Percentiles rank a stretch among this genome's conserved stretches.
These are phyloP conservation scores for Rhagonycha lutea DNA, from an alignment of 2,888 invertebrate genomes.

Conservation along the genomic window DNA sequence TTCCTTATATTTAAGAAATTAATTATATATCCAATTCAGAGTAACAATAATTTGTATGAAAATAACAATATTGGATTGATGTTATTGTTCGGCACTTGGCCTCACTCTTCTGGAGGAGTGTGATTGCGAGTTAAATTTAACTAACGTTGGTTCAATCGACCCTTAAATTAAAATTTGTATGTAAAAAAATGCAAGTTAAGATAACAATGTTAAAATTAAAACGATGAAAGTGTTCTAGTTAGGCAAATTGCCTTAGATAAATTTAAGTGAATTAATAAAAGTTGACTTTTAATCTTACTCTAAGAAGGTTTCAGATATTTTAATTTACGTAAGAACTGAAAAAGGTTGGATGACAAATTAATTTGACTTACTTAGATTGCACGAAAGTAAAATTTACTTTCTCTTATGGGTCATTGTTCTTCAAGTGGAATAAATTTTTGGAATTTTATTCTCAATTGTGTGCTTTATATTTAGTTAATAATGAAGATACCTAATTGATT, in stretches of 20 bases:
- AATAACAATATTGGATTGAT: too few species aligned
- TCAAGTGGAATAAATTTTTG: conserved; percentile 8
- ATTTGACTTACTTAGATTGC: conserved; percentile 9
- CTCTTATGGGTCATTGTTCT: conserved; percentile 30
- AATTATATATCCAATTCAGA: too few species aligned
- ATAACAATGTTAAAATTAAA: background rate
- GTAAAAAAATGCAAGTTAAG: background rate
- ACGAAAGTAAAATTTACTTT: conserved; percentile 37
- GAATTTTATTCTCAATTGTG: background rate
- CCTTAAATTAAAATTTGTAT: background rate
- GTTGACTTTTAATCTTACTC: conserved; percentile 7
- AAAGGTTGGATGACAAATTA: conserved; percentile 20
- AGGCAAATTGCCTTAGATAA: background rate
- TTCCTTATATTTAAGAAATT: too few species aligned
- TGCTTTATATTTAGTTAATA: background rate
- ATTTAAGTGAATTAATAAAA: conserved; percentile 3
- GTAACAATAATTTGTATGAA: too few species aligned
- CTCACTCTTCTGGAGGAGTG: too few species aligned
- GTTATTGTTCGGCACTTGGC: too few species aligned
- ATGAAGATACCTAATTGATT: background rate
- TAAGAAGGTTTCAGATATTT: conserved; percentile 11
- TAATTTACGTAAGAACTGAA: conserved; percentile 9
- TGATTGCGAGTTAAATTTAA: background rate
- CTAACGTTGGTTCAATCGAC: background rate
- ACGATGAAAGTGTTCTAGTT: background rate